Conservation (phyloP, 1,140 invertebrate species). For the Orchestia grillus region DNA sequence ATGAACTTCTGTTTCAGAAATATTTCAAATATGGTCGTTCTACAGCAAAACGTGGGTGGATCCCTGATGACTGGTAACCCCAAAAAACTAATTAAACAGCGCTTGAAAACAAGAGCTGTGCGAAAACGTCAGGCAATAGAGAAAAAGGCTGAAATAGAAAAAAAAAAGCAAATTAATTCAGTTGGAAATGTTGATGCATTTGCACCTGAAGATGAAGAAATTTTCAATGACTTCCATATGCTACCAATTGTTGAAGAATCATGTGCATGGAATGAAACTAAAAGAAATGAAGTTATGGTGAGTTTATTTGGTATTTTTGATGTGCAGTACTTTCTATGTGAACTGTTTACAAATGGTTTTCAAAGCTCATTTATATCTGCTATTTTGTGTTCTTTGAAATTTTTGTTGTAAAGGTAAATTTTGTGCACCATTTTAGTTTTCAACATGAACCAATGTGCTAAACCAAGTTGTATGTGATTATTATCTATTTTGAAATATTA, state of each 20-base stretch:
- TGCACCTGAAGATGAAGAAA: constrained; percentile 20
- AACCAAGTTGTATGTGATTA: too few species aligned
- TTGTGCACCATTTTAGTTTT: too few species aligned
- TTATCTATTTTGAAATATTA: too few species aligned
- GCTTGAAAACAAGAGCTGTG: constrained; percentile 2
- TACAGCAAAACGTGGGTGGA: not conserved
- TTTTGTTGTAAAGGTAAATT: too few species aligned
- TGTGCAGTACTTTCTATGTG: too few species aligned
- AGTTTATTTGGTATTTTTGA: not conserved
- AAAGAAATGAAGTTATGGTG: constrained; percentile 49
- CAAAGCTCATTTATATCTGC: too few species aligned
- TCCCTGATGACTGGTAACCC: not conserved
- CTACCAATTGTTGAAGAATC: constrained; percentile 16
- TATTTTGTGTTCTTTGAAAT: too few species aligned
- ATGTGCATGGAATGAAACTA: constrained; percentile 1
- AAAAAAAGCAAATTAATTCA: not conserved
- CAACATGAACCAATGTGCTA: too few species aligned
- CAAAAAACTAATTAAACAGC: constrained; percentile 12
- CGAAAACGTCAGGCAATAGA: not conserved
- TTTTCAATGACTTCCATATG: constrained; percentile 33
- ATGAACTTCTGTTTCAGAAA: not conserved
- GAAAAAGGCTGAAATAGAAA: not conserved
- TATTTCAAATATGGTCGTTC: not conserved
- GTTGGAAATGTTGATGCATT: constrained; percentile 33
- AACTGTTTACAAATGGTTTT: too few species aligned